phyloP scores from a whole-genome alignment of 1,140 invertebrate genomes.

The Leptopilina boulardi region DNA sequence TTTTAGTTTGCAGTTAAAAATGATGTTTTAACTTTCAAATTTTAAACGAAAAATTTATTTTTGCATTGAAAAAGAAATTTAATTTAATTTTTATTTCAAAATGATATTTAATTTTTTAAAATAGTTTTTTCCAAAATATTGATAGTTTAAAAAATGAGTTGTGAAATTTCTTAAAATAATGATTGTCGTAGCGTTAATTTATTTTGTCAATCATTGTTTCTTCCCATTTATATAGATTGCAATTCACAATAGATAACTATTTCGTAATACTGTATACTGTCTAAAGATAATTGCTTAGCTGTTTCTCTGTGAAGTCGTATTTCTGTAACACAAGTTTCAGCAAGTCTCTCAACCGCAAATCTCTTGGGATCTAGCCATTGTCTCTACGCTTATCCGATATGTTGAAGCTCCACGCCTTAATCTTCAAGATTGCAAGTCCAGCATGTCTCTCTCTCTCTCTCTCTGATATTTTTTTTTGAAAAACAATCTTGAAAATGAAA shows the following conservation, averaged over 20 bases:
- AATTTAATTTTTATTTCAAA: too few species aligned
- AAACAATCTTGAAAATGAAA: background rate
- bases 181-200: too few species aligned
- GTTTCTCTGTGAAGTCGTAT: slow-evolving; percentile 50
- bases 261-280: slow-evolving; percentile 45
- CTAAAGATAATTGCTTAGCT: slow-evolving; percentile 42
- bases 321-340: slow-evolving; percentile 51
- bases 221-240: background rate
- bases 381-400: slow-evolving; percentile 57
- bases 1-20: too few species aligned
- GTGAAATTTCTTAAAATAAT: too few species aligned
- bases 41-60: too few species aligned
- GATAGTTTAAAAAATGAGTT: too few species aligned
- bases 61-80: too few species aligned
- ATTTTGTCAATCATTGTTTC: background rate
- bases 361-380: slow-evolving; percentile 57
- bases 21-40: too few species aligned
- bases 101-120: too few species aligned
- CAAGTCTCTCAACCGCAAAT: slow-evolving; percentile 56
- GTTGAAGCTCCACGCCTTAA: slow-evolving; percentile 50
- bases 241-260: slow-evolving; percentile 43
- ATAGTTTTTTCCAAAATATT: too few species aligned
- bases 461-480: background rate
- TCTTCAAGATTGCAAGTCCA: slow-evolving; percentile 48
- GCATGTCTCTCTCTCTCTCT: background rate